These are phyloP conservation scores for Psophia crepitans DNA, from an alignment of 2,113 vertebrate species.

Conservation along the genomic window DNA sequence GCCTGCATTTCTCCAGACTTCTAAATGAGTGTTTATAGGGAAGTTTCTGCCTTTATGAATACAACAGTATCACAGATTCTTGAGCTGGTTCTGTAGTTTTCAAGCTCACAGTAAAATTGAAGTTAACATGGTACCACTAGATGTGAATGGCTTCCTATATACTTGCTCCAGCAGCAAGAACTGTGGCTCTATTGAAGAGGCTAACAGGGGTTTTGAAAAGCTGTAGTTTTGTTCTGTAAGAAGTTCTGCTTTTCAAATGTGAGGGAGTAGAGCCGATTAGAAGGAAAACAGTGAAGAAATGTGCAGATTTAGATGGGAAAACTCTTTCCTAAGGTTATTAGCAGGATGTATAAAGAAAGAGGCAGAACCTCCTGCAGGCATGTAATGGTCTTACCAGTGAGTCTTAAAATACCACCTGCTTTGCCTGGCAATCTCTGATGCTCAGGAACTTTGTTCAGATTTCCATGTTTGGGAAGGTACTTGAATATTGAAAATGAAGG, in stretches of 20 bases:
- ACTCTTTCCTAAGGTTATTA: background rate
- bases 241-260: background rate
- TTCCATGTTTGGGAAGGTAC: background rate
- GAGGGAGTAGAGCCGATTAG: background rate
- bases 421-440: constrained; percentile 51
- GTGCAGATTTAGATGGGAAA: background rate
- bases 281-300: background rate
- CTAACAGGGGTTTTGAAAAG: background rate
- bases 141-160: background rate
- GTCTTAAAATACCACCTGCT: constrained; percentile 60
- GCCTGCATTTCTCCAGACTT: background rate
- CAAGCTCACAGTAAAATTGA: background rate
- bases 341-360: background rate
- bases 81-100: background rate
- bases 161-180: background rate
- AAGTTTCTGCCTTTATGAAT: background rate
- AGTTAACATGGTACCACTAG: background rate
- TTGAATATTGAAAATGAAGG: constrained; percentile 20
- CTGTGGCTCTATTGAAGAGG: background rate
- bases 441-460: background rate
- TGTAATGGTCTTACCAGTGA: constrained; percentile 11
- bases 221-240: background rate
- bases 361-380: background rate
- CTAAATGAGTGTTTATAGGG: background rate
- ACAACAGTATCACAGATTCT: background rate